These are phyloP conservation scores for Dicrostonyx torquatus DNA, from an alignment of 2,797 vertebrate genomes.

Conservation along the genomic window DNA sequence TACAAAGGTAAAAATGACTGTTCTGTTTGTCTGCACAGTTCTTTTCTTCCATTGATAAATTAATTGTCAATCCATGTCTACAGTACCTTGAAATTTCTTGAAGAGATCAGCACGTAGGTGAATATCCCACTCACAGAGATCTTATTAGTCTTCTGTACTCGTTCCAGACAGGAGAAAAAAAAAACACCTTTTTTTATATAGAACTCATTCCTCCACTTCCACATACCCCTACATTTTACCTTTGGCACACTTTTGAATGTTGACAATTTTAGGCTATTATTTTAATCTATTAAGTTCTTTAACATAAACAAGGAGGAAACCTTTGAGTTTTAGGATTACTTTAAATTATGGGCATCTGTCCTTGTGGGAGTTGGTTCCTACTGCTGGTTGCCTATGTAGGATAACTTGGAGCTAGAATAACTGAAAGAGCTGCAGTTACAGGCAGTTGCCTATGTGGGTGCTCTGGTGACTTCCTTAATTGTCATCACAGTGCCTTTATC, in stretches of 20 bases:
- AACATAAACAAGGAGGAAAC: neutral
- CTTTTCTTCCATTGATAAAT: neutral
- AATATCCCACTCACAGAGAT: neutral
- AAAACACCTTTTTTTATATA: neutral
- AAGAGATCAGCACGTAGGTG: neutral
- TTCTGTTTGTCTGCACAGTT: neutral
- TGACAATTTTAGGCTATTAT: neutral
- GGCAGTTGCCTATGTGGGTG: neutral
- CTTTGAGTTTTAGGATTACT: neutral
- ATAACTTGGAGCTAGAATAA: neutral
- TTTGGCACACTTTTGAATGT: neutral
- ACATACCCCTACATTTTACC: neutral
- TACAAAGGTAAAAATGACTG: neutral
- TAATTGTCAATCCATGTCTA: neutral
- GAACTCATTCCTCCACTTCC: neutral
- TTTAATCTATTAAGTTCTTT: neutral
- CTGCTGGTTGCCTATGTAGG: neutral
- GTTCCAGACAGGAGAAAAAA: neutral
- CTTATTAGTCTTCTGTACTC: neutral
- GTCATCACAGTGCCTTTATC: no score
- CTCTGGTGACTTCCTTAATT: neutral
- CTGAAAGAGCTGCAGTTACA: neutral
- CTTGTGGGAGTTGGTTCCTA: neutral
- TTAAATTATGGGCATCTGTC: neutral
- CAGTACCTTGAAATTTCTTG: neutral